Percentiles rank a stretch among this genome's conserved stretches.
Conservation (phyloP, 2,888 invertebrate genomes). For the Cheilosia scutellata region DNA sequence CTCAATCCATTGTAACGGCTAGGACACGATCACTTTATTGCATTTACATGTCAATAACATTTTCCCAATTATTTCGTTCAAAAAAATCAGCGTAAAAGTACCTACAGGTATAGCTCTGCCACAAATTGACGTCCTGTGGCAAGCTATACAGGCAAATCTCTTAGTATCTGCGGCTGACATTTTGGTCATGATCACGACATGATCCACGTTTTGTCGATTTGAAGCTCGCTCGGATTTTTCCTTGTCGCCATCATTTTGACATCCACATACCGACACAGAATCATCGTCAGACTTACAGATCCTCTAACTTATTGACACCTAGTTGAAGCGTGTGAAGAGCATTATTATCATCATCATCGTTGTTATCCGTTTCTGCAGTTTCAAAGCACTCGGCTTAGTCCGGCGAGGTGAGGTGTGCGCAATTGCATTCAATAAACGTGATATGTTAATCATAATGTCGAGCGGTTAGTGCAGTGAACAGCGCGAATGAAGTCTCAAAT, state of each 20-base stretch:
- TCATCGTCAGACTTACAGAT: constrained; percentile 37
- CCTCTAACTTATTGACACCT: constrained; percentile 72
- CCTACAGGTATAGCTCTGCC: neutral
- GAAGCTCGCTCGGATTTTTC: constrained; percentile 55
- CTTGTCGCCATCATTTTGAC: constrained; percentile 63
- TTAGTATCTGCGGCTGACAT: constrained; percentile 9
- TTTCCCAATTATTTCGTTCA: constrained; percentile 66
- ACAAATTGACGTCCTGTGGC: constrained; percentile 53
- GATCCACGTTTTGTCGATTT: constrained; percentile 73
- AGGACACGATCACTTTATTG: constrained; percentile 68
- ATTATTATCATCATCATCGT: constrained; percentile 63
- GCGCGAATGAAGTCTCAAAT: constrained; percentile 56
- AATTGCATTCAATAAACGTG: constrained; percentile 79
- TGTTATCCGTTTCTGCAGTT: neutral
- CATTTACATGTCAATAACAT: constrained; percentile 73
- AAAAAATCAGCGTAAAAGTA: constrained; percentile 10
- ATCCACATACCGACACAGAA: constrained; percentile 16
- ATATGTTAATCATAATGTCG: constrained; percentile 83
- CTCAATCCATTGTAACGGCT: constrained; percentile 15
- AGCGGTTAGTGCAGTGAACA: constrained; percentile 70
- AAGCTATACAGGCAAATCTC: constrained; percentile 21
- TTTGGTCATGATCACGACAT: constrained; percentile 65
- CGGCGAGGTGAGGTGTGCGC: constrained; percentile 13
- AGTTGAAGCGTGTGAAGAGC: constrained; percentile 75
- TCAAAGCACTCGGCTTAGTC: neutral